Evolutionary conservation across 53 echinoderm and acorn worm species (phyloP).

Genomic region (Stichopus horrens): DNA sequence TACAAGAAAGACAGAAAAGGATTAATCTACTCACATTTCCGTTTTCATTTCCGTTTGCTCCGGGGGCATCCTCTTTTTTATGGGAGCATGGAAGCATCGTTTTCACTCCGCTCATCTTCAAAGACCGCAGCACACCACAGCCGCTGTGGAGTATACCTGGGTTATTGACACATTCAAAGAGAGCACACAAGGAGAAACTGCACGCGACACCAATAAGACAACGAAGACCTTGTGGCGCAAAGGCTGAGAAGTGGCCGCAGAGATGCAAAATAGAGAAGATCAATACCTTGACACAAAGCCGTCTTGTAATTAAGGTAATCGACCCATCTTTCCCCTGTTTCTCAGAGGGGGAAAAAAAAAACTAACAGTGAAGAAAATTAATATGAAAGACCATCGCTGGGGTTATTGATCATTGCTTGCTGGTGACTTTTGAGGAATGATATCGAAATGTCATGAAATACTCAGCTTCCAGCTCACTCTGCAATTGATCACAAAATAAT

Average conservation of each 20-base stretch:
- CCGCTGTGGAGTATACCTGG: background rate
- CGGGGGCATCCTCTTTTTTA: constrained; percentile 24
- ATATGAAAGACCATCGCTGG: constrained; percentile 1
- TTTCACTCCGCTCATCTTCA: constrained; percentile 34
- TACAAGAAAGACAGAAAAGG: too few relatives aligned
- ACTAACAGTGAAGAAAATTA: constrained; percentile 28
- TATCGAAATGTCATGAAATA: background rate
- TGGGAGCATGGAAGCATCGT: constrained; percentile 31
- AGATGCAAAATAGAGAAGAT: background rate
- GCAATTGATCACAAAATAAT: too few relatives aligned
- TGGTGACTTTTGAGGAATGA: background rate
- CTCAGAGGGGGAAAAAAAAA: background rate
- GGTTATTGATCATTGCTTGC: constrained; percentile 27
- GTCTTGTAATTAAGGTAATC: constrained; percentile 39
- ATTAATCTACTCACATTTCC: constrained; percentile 19
- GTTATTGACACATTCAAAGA: background rate
- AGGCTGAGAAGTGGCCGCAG: background rate
- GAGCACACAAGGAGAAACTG: background rate
- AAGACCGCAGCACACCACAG: background rate
- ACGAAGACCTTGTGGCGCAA: background rate
- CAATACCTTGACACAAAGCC: constrained; percentile 30
- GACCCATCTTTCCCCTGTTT: constrained; percentile 22
- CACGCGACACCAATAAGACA: background rate
- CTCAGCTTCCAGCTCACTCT: background rate
- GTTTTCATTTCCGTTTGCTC: constrained; percentile 25